These are phyloP conservation scores for Allygus modestus DNA, from an alignment of 2,888 invertebrate species.

Conservation along the genomic window DNA sequence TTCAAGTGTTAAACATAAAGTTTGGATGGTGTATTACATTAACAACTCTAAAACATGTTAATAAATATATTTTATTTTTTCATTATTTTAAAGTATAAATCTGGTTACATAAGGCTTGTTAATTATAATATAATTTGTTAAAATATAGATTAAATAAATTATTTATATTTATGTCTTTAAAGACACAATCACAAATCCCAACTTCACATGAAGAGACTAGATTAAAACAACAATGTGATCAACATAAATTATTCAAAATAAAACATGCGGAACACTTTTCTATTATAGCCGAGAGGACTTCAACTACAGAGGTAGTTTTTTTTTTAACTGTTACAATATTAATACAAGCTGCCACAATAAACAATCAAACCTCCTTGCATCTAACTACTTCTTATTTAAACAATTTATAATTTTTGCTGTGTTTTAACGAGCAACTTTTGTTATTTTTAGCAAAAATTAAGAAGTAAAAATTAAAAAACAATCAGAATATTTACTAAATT, in stretches of 20 bases:
- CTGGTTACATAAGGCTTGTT: not conserved
- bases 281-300: not conserved
- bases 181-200: slow-evolving; percentile 17
- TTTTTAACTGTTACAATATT: too few species aligned
- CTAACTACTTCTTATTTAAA: too few species aligned
- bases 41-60: not conserved
- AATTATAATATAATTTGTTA: not conserved
- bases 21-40: too few species aligned
- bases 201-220: not conserved
- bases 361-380: too few species aligned
- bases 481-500: too few species aligned
- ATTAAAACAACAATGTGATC: not conserved
- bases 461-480: too few species aligned
- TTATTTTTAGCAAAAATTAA: too few species aligned
- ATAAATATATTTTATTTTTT: not conserved
- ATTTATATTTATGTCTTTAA: not conserved
- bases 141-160: not conserved
- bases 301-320: too few species aligned
- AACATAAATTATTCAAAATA: not conserved
- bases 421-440: too few species aligned
- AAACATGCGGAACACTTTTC: not conserved
- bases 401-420: too few species aligned
- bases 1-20: too few species aligned
- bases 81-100: not conserved
- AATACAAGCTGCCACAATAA: too few species aligned